Conservation (phyloP, 2,113 vertebrate species). For the Eonycteris spelaea region DNA sequence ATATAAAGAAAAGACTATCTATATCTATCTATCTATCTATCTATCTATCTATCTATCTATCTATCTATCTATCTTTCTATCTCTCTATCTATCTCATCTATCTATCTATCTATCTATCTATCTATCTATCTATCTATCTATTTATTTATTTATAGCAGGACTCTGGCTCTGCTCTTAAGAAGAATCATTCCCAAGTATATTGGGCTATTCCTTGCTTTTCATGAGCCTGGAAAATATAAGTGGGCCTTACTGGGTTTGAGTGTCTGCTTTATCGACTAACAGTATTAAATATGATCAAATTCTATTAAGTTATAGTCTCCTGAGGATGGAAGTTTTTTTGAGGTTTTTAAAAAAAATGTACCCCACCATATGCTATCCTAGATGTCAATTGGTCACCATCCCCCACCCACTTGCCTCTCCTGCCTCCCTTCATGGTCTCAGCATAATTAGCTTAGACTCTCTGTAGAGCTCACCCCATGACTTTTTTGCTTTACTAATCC, state of each 20-base stretch:
- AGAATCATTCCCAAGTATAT: neutral
- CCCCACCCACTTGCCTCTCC: neutral
- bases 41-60: no score
- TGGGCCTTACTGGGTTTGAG: neutral
- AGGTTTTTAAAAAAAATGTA: neutral
- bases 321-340: neutral
- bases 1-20: neutral
- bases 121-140: no score
- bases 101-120: no score
- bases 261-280: neutral
- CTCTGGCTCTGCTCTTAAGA: neutral
- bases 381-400: neutral
- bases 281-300: neutral
- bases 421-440: neutral
- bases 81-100: no score
- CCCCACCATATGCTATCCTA: neutral
- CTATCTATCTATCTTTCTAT: no score
- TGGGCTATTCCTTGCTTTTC: neutral
- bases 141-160: neutral
- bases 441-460: neutral
- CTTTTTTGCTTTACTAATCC: neutral
- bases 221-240: neutral
- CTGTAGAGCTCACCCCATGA: neutral
- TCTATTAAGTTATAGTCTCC: neutral
- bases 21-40: no score